These are phyloP conservation scores for Plecotus auritus DNA, from an alignment of 2,113 vertebrate species.

Conservation along the genomic window DNA sequence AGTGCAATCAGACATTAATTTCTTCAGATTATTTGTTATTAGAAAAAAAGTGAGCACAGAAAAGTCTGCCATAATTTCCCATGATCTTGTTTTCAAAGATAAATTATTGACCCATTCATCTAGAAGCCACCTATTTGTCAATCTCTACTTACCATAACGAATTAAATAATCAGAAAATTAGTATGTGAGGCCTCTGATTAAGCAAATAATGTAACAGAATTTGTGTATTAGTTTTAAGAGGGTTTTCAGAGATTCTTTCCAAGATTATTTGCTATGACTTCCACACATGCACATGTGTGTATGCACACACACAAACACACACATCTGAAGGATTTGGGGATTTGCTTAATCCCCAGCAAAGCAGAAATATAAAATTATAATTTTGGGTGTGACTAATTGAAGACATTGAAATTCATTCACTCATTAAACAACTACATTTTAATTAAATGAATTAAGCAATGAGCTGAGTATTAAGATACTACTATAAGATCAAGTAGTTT, in stretches of 20 bases:
- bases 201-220: neutral
- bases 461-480: neutral
- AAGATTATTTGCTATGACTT: neutral
- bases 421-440: neutral
- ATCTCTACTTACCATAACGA: slow-evolving; percentile 35
- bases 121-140: neutral
- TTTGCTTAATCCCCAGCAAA: neutral
- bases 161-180: slow-evolving; percentile 42
- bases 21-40: slow-evolving; percentile 38
- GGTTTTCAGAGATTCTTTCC: neutral
- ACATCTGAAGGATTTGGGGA: neutral
- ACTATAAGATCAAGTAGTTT: neutral
- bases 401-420: neutral
- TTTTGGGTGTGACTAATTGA: neutral
- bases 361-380: neutral
- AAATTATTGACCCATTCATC: slow-evolving; percentile 9
- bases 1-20: slow-evolving; percentile 24
- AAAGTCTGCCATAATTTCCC: neutral
- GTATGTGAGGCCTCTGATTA: neutral
- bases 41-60: neutral
- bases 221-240: neutral
- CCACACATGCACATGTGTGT: neutral
- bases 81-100: slow-evolving; percentile 12
- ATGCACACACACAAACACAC: rapidly evolving
- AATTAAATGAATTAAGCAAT: neutral